Evolutionary conservation across 2,797 vertebrate genomes (phyloP).

Genomic region (Hoplostethus atlanticus): DNA sequence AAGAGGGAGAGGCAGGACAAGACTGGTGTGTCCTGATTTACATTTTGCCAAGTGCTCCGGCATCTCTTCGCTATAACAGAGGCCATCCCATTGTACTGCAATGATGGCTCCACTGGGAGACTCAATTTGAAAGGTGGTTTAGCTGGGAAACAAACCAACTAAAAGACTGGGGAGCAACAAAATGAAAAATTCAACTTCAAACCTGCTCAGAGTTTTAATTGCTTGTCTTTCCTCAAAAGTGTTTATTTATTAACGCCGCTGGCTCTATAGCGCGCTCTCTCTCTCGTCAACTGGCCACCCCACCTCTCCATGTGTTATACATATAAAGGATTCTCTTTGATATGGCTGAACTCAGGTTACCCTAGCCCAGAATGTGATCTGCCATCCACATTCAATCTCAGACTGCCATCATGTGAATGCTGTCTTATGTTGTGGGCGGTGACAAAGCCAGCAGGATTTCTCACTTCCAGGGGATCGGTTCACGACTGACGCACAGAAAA

Average conservation of each 20-base stretch:
- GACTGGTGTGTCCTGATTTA: constrained; percentile 73
- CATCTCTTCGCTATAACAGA: constrained; percentile 38
- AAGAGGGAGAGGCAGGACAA: constrained; percentile 71
- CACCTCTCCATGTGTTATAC: constrained; percentile 43
- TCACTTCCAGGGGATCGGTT: constrained; percentile 46
- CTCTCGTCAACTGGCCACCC: constrained; percentile 26
- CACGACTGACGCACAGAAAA: constrained; percentile 20
- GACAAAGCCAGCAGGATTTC: constrained; percentile 41
- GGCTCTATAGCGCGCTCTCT: constrained; percentile 6
- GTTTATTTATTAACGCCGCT: constrained; percentile 59
- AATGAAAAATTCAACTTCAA: constrained; percentile 35
- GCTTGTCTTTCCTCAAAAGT: constrained; percentile 23
- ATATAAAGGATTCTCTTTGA: constrained; percentile 73
- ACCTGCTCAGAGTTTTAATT: constrained; percentile 52
- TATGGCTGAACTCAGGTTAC: constrained; percentile 58
- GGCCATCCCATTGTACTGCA: constrained; percentile 35
- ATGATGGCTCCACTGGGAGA: constrained; percentile 20
- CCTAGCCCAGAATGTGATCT: constrained; percentile 51
- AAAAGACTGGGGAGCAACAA: constrained; percentile 29
- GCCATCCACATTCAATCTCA: constrained; percentile 50
- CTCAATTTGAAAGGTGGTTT: constrained; percentile 26
- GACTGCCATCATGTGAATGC: constrained; percentile 31
- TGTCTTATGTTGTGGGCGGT: constrained; percentile 41
- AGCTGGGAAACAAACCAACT: constrained; percentile 7
- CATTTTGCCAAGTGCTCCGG: constrained; percentile 61